Conservation (phyloP, 2,888 invertebrate genomes). For the Ectemnius continuus region DNA sequence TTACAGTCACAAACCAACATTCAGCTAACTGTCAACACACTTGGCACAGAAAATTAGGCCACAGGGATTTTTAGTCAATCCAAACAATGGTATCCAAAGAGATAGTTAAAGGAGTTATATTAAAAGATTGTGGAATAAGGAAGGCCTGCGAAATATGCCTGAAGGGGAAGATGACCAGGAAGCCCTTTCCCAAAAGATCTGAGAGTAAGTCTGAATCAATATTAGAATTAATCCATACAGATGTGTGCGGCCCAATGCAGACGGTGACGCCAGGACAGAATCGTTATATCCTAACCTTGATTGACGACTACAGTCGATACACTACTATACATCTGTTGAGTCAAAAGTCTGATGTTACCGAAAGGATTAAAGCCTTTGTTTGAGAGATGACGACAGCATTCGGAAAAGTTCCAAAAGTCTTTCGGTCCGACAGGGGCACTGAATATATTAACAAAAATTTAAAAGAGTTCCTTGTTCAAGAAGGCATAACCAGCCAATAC, state of each 20-base stretch:
- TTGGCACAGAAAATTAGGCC: too few species aligned
- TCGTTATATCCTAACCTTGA: conserved; percentile 64
- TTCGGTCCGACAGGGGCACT: conserved; percentile 43
- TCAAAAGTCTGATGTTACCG: conserved; percentile 54
- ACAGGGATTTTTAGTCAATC: too few species aligned
- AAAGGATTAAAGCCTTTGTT: conserved; percentile 15
- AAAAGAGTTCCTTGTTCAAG: conserved; percentile 39
- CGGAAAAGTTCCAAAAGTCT: conserved; percentile 41
- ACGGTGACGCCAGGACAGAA: conserved; percentile 58
- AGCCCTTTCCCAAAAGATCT: too few species aligned
- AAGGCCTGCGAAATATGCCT: too few species aligned
- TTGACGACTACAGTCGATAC: conserved; percentile 67
- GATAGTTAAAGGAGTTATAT: too few species aligned
- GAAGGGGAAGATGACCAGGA: too few species aligned
- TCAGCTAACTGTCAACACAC: too few species aligned
- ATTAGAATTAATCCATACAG: conserved; percentile 64
- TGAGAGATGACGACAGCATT: conserved; percentile 21
- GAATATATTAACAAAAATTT: conserved; percentile 59
- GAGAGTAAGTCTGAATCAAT: too few species aligned
- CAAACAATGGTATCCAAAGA: too few species aligned
- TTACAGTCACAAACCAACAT: too few species aligned
- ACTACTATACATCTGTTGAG: conserved; percentile 55
- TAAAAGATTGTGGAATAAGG: too few species aligned
- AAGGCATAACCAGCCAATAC: conserved; percentile 59
- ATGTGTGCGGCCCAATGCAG: conserved; percentile 68